These are phyloP conservation scores for Pocota personata DNA, from an alignment of 2,888 invertebrate genomes.

Conservation along the genomic window DNA sequence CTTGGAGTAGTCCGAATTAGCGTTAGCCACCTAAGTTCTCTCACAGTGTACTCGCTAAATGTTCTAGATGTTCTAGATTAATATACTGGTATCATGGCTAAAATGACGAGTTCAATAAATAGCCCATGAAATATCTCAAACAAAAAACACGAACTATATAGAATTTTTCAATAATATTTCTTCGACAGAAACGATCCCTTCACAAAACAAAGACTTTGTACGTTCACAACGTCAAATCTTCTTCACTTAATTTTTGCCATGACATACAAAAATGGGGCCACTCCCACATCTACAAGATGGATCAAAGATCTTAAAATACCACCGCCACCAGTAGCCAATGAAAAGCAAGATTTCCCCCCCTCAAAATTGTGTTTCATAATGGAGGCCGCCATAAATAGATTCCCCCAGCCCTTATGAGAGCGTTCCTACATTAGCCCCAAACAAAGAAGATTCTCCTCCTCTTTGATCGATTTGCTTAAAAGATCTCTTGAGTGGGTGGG, in stretches of 20 bases:
- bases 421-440: slow-evolving; percentile 5
- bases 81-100: too few species aligned
- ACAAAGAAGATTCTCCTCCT: slow-evolving; percentile 14
- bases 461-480: neutral
- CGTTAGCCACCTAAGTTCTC: too few species aligned
- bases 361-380: slow-evolving; percentile 30
- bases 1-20: too few species aligned
- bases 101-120: too few species aligned
- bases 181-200: neutral
- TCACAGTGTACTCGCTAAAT: too few species aligned
- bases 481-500: slow-evolving; percentile 23
- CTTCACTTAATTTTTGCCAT: neutral
- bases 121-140: too few species aligned
- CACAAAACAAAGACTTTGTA: neutral
- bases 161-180: neutral
- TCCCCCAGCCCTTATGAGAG: slow-evolving; percentile 1
- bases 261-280: neutral
- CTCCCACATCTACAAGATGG: neutral
- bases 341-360: neutral
- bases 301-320: slow-evolving; percentile 15
- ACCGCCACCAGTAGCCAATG: slow-evolving; percentile 28
- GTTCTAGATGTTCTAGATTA: too few species aligned
- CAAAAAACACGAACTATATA: too few species aligned
- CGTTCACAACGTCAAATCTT: neutral
- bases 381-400: slow-evolving; percentile 59